Evolutionary conservation across 1,140 invertebrate species (phyloP), one percentile per base, ranked within the genome.

Genomic region (Drosophila persimilis): DNA sequence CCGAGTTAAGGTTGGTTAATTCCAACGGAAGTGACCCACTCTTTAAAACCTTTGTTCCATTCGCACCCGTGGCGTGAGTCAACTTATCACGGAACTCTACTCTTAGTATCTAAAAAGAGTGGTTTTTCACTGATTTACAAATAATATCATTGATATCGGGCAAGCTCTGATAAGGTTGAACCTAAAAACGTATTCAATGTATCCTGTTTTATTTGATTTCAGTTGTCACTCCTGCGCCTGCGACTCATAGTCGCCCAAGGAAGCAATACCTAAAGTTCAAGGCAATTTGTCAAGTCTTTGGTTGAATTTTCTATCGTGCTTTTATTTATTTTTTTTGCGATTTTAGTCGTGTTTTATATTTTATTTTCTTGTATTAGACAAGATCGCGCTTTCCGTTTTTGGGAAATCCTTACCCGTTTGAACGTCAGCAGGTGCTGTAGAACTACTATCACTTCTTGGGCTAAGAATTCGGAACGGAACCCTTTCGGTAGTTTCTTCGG

Each of bases 1-100:
- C 11, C 13, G 4, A 20, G 39, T 9, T 31, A 1, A 9, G 8
- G 29, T 8, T 31, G 29, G 39, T 15, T 55, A 29, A 20, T 35
- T 39, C 26, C 26, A 15, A 24, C 60, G 64, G 62, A 69, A 55
- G 43, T 69, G 65, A 69, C 65, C 65, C 63, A 67, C 6, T 65
- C 31, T 44, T 31, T 9, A 9, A 31, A 31, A 8, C 11, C 35
- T 39, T 39, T 39, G 9, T 11, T 39, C 11, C 35, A 4, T 39
- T 39, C 11, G 9, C 9, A 35, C 9, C 9, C 3, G 22, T 22
- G 22, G 7, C 8, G 6, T 8, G 29, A 31, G 29, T 31, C 29
- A 31, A 8, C 29, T 9, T 31, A 31, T 31, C 8, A 31, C 9
- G 7, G 29, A 31, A 31, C 7, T 2, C 9, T 22, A 47, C 11